Conservation (phyloP, 2,113 vertebrate genomes). For the Illadopsis cleaveri region DNA sequence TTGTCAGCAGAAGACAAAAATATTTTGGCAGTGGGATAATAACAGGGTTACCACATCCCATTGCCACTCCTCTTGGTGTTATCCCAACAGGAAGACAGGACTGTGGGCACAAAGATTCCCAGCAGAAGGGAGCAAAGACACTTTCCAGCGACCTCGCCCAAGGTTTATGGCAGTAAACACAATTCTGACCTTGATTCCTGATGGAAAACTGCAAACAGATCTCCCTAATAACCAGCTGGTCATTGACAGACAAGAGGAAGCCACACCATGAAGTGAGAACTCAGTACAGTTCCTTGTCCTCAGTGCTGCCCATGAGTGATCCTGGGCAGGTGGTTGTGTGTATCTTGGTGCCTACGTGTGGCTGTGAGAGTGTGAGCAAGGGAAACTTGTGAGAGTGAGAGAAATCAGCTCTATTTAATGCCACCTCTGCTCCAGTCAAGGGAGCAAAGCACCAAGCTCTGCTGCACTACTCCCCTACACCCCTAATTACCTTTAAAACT, state of each 20-base stretch:
- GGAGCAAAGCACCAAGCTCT: background rate
- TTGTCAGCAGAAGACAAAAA: constrained; percentile 1
- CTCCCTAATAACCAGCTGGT: background rate
- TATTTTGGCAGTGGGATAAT: background rate
- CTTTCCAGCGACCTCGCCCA: background rate
- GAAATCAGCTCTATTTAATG: background rate
- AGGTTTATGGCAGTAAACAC: background rate
- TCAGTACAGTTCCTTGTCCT: background rate
- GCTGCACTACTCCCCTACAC: background rate
- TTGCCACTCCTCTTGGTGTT: background rate
- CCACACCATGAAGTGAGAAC: background rate
- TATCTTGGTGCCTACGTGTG: background rate
- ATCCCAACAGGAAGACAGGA: background rate
- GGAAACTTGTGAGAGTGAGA: background rate
- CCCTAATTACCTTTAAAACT: background rate
- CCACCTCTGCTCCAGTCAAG: background rate
- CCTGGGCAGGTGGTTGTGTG: background rate
- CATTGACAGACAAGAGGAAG: background rate
- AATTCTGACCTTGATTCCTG: background rate
- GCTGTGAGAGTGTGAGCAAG: background rate
- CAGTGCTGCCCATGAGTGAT: background rate
- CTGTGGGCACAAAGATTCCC: background rate
- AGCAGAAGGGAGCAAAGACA: background rate
- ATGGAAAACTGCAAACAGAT: background rate
- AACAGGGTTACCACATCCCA: background rate